Evolutionary conservation across 2,888 invertebrate genomes (phyloP), one percentile per base, ranked within the genome.

Genomic region (Ischnus inquisitorius): DNA sequence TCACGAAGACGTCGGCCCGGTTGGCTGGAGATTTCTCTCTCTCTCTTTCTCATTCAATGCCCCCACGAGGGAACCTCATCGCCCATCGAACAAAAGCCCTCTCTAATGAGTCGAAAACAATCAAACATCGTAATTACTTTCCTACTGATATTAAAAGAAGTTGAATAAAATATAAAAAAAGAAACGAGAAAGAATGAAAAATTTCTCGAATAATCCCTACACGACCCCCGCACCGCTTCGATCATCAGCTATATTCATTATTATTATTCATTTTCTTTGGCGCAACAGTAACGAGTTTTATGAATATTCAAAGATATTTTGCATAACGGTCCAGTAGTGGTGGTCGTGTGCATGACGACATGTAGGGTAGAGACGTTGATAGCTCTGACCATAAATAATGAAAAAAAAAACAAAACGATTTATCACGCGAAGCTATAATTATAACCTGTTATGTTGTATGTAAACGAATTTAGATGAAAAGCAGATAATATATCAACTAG

Each of bases 41-140:
- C 57, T 57, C 22, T 12, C 43, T 28, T 6, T 3, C 34, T 5
- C 43, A 68, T 57, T 75, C 28, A 82, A 82, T 84, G 85, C 75
- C 80, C 79, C 69, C 77, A 84, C 80, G 74, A 41, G 12, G 54
- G 39, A 16, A 60, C 14, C 41, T 39, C 68, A 64, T 34, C 57
- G 79, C 10, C 65, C 48, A 25, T 43, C 19, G 60, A 68, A 65
- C 62, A 71, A 84, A 83, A 72, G 77, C 60, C 46, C 46, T 54
- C 71, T 80, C 64, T 83, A 79, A 85, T 72, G 80, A 85, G 68
- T 57, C 68, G 68, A 72, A 77, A 80, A 85, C 68, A 80, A 85
- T 85, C 75, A 67, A 82, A 82, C 67, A 74, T 76, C 83, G 77
- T 65, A 72, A 82, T 82, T 71, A 82, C 82, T 82, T 64, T 62